Percentiles rank a stretch among this genome's conserved stretches.
Evolutionary conservation across 2,113 vertebrate genomes (phyloP).

Genomic region (Dasypus novemcinctus): DNA sequence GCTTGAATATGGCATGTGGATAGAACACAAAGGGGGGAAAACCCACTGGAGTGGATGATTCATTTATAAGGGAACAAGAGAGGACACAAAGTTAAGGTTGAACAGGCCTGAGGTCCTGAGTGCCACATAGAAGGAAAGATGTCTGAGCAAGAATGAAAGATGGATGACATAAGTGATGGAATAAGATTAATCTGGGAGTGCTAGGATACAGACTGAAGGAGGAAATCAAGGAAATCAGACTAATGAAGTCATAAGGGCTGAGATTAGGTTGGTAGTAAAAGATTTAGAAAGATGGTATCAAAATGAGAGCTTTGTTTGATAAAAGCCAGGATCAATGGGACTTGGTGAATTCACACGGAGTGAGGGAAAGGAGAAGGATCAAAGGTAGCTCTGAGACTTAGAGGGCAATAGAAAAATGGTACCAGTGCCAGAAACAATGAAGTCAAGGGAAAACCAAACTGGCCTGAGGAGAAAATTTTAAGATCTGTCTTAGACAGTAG

Average conservation of each 20-base stretch:
- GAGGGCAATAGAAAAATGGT: neutral
- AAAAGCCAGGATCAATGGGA: neutral
- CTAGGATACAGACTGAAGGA: neutral
- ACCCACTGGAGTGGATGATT: neutral
- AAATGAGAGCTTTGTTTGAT: constrained; percentile 4
- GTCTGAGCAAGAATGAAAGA: neutral
- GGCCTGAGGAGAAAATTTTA: neutral
- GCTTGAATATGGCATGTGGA: neutral
- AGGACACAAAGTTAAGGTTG: neutral
- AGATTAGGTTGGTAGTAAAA: neutral
- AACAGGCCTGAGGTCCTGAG: neutral
- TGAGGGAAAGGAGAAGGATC: neutral
- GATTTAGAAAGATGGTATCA: neutral
- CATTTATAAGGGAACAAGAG: neutral
- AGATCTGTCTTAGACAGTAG: neutral
- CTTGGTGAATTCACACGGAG: neutral
- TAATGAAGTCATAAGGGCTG: neutral
- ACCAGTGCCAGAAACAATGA: neutral
- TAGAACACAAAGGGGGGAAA: neutral
- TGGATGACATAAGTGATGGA: neutral
- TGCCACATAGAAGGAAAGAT: neutral
- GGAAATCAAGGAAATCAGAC: neutral
- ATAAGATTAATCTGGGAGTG: neutral
- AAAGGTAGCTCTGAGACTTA: constrained; percentile 15
- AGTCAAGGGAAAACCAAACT: neutral